Base-by-base conservation (phyloP, 2,113 vertebrate species). In the Oceanites oceanicus region DNA sequence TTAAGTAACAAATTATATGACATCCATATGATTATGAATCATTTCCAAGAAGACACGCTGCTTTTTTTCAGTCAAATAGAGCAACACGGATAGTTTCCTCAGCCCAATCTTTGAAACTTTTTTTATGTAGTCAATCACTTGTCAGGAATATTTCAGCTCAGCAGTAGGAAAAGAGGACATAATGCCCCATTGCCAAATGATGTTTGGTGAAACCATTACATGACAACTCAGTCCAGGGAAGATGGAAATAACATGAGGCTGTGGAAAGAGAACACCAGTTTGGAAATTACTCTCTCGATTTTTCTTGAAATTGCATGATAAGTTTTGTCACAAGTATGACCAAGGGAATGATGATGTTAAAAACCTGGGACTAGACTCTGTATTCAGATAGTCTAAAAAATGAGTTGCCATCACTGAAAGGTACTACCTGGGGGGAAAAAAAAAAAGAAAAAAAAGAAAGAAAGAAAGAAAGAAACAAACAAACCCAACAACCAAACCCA, bases 371-470 rank as follows among this genome's bases (percentile, higher is more conserved):
- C 30, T 44, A 27, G 42, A 56, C 18, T 62, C 42, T 61, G 3
- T n/a, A 40, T 70, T 65, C 56, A 61, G 44, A 42, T 5, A 55
- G 44, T 23, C 44, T 44, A 68, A 85, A 4, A 15, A 79, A 58
- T 13, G 13, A 52, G 50, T 65, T 30, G 30, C 45, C n/a, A 20
- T 61, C 38, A 61, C 27, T 40, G 45, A 59, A 53, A 42, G 20
- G 19, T 30, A 66, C 27, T 34, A 52, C 32, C 12, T 40, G 12
- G 21, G 14, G 8, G 13, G 15, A 19, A 17, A n/a, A 26, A 32
- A 11, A 1, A 5, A 23, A 4, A 7, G 3, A 2, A 5, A 19
- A 6, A 9, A 2, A 49, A 16, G 16, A 15, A 11, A 42, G n/a
- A 26, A 32, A 11, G 38, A 1, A 5, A 23, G 2, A 7, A 4